These are phyloP conservation scores for Psittacula cyanocephala DNA, from an alignment of 2,113 vertebrate genomes.

Conservation along the genomic window DNA sequence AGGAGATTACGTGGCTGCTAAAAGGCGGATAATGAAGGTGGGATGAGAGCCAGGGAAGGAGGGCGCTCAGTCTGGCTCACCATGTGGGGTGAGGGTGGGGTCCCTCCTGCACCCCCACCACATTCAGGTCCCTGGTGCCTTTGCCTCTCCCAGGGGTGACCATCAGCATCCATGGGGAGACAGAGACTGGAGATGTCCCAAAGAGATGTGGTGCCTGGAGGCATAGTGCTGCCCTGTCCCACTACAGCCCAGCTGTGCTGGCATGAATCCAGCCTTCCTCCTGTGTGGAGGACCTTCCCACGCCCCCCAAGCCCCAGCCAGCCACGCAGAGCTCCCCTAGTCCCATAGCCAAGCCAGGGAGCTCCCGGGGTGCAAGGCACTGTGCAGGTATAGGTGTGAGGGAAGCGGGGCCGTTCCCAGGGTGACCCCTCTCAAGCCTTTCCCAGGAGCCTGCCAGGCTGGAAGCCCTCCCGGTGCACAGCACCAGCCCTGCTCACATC, in stretches of 20 bases:
- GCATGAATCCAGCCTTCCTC: neutral
- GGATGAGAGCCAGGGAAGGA: constrained; percentile 4
- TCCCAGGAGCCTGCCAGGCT: neutral
- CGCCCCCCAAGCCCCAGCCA: neutral
- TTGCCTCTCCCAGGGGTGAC: accelerated
- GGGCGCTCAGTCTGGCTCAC: accelerated
- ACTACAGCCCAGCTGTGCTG: neutral
- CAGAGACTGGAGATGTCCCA: neutral
- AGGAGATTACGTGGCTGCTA: constrained; percentile 26
- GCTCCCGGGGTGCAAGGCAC: neutral
- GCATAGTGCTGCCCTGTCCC: neutral
- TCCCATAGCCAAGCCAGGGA: neutral
- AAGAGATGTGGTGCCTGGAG: neutral
- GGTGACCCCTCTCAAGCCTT: neutral
- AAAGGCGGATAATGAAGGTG: neutral
- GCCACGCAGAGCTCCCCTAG: neutral
- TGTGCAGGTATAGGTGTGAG: neutral
- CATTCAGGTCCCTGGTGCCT: neutral
- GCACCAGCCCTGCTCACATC: neutral
- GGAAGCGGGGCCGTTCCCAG: neutral
- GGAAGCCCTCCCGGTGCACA: neutral
- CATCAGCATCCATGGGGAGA: neutral
- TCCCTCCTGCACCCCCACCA: neutral
- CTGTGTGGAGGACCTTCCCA: neutral
- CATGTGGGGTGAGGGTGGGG: accelerated